phyloP scores from a whole-genome alignment of 2,888 invertebrate genomes.

The Papilio protenor region DNA sequence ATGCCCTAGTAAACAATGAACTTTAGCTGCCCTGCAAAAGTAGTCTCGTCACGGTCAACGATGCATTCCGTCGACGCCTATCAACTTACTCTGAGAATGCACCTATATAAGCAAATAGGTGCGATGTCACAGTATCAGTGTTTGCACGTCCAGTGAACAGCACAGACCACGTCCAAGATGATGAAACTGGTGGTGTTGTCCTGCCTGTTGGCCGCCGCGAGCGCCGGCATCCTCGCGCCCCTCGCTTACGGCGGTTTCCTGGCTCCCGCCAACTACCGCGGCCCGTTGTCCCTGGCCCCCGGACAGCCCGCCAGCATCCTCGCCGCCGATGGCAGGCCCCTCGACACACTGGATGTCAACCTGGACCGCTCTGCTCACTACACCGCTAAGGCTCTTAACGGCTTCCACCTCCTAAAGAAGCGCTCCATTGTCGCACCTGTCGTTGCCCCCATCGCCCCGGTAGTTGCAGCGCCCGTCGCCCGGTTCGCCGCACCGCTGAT shows the following conservation, averaged over 20 bases:
- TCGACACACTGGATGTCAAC: constrained; percentile 78
- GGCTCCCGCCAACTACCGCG: constrained; percentile 67
- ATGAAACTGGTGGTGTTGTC: constrained; percentile 86
- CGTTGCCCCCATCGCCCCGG: constrained; percentile 53
- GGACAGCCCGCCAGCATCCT: constrained; percentile 77
- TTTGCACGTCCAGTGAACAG: constrained; percentile 63
- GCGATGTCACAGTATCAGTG: constrained; percentile 57
- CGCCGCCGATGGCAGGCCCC: constrained; percentile 74
- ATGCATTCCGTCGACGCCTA: constrained; percentile 66
- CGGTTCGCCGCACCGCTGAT: constrained; percentile 50
- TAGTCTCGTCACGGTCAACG: constrained; percentile 68
- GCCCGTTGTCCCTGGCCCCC: constrained; percentile 75
- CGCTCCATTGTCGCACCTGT: constrained; percentile 56
- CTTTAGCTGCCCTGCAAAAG: constrained; percentile 56
- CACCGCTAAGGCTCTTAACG: constrained; percentile 70
- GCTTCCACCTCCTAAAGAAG: constrained; percentile 64
- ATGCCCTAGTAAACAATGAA: not conserved
- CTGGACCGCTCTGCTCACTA: constrained; percentile 75
- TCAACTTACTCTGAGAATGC: constrained; percentile 52
- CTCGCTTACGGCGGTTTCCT: constrained; percentile 54
- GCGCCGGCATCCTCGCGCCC: constrained; percentile 63
- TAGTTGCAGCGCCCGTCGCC: constrained; percentile 47
- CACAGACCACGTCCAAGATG: constrained; percentile 81
- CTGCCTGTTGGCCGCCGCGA: constrained; percentile 84
- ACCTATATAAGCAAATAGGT: constrained; percentile 48